Base-by-base conservation (phyloP, 1,140 invertebrate species). In the Drosophila mayri region DNA sequence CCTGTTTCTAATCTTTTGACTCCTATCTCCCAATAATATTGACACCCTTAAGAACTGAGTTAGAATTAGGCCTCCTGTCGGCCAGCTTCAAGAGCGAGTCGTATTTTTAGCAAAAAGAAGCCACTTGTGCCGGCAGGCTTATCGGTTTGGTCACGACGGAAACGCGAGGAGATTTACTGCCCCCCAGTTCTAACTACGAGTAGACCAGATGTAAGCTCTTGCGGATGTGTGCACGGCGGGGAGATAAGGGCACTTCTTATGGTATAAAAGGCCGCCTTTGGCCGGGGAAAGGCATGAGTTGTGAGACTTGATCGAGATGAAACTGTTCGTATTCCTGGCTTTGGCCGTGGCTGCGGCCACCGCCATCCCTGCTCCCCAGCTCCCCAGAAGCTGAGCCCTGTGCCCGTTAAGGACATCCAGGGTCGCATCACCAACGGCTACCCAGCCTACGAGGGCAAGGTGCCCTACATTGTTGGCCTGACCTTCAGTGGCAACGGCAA, bases 401-500 rank as follows among this genome's bases (percentile, higher is more conserved):
- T 35, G 22, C 71, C 73, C 52, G 20, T 76, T 2, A 76, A 71
- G 43, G 73, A 76, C 61, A 78, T 91, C 44, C 63, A 91, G 40
- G 90, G 90, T n/a, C 83, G 90, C 49, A 92, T 92, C 28, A 92
- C 90, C 61, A 91, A 91, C 50, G 91, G 90, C 32, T 77, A 88
- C 20, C 65, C 76, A 46, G 91, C 91, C 18, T 63, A 67, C 25
- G 83, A 91, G n/a, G 93, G 93, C 1, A 93, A 94, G 82, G 93
- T 94, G 37, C 94, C 94, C 22, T 94, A 94, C 70, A 94, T 94
- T 65, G 93, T 93, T 7, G 92, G 92, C 0, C 81, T 95, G 61
- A 52, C 44, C 11, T 90, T 94, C 79, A 84, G 92, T 44, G 88
- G 68, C n/a, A 75, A 75, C n/a, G 73, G 59, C 9, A 37, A 41